A percentile compares a stretch with the other conserved stretches of the same genome.
phyloP scores from a whole-genome alignment of 2,888 invertebrate species.

The Tetramorium bicarinatum region DNA sequence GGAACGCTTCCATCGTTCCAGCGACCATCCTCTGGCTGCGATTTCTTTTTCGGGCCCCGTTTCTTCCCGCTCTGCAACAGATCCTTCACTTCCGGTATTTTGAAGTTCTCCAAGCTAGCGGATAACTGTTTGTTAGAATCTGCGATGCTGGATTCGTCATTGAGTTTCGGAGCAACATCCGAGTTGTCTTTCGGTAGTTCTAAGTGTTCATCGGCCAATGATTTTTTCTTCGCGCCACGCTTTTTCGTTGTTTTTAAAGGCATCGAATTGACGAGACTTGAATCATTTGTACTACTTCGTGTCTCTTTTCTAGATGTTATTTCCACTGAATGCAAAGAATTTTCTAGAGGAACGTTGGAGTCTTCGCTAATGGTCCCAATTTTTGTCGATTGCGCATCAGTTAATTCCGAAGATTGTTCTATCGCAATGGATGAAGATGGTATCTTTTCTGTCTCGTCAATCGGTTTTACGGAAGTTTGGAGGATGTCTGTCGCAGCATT shows the following conservation, averaged over 20 bases:
- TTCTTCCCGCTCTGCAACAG: constrained; percentile 73
- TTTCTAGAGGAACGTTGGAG: neutral
- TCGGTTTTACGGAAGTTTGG: neutral
- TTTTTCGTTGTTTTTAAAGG: constrained; percentile 66
- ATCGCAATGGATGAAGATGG: neutral
- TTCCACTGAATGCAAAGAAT: neutral
- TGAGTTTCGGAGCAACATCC: neutral
- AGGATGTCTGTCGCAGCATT: neutral
- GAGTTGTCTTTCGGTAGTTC: neutral
- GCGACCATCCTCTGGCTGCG: constrained; percentile 65
- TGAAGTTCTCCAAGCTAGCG: constrained; percentile 73
- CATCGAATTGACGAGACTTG: neutral
- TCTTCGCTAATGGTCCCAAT: neutral
- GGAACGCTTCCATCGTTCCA: constrained; percentile 47
- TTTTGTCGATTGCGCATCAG: neutral
- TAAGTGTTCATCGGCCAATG: constrained; percentile 62
- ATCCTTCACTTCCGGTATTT: constrained; percentile 77
- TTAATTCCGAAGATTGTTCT: neutral
- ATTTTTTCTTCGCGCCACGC: constrained; percentile 73
- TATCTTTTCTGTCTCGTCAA: neutral
- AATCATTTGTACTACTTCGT: neutral
- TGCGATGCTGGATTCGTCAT: neutral
- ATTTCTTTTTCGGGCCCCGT: constrained; percentile 72
- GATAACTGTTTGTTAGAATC: constrained; percentile 31
- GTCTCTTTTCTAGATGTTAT: neutral